Conservation (phyloP, 2,113 vertebrate species). For the Zosterops borbonicus region DNA sequence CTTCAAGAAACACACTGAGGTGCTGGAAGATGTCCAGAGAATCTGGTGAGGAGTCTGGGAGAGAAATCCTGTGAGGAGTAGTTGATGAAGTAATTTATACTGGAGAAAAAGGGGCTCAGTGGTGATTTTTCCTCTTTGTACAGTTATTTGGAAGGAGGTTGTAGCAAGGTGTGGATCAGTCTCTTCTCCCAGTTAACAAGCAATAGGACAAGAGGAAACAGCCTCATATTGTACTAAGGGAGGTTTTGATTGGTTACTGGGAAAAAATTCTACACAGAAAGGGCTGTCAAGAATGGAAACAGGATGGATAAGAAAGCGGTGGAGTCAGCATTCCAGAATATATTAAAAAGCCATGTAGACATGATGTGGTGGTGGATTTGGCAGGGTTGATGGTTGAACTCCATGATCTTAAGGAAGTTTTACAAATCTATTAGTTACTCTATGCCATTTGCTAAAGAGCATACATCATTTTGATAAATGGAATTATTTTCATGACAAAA, state of each 20-base stretch:
- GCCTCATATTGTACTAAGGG: background rate
- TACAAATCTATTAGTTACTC: background rate
- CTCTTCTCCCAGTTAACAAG: background rate
- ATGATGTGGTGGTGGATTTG: background rate
- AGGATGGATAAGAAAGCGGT: background rate
- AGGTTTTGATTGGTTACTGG: background rate
- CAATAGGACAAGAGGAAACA: background rate
- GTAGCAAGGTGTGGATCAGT: background rate
- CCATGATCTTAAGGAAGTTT: background rate
- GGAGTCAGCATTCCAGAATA: background rate
- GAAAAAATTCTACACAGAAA: background rate
- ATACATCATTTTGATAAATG: background rate
- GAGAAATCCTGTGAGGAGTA: background rate
- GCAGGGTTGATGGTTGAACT: background rate
- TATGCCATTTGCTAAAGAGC: background rate
- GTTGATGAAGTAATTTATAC: background rate
- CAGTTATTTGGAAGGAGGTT: background rate
- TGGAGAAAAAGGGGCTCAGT: background rate
- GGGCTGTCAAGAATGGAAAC: background rate
- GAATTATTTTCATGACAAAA: background rate
- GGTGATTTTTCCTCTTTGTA: background rate
- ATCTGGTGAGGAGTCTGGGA: background rate
- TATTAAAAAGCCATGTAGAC: background rate
- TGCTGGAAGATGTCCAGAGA: background rate
- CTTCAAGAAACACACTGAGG: background rate